Percentiles rank a stretch among this genome's conserved stretches.
Evolutionary conservation across 2,113 vertebrate genomes (phyloP).

Genomic region (Crotalus viridis): DNA sequence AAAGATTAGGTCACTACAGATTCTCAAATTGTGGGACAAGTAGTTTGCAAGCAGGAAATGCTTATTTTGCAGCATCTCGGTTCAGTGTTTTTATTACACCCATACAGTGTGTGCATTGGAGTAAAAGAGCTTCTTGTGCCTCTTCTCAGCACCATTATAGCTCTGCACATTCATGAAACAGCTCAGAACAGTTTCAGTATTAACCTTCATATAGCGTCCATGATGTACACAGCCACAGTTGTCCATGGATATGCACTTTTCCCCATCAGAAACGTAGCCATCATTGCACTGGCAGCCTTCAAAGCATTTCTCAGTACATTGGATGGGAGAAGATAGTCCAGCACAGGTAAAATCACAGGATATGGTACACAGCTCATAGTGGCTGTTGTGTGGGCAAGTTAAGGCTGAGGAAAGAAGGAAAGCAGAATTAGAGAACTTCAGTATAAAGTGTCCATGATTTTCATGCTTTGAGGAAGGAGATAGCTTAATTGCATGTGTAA

Average conservation of each 20-base stretch:
- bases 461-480: not conserved
- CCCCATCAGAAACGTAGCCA: conserved; percentile 67
- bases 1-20: not conserved
- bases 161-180: not conserved
- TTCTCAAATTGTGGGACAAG: not conserved
- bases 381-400: conserved; percentile 67
- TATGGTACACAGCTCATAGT: conserved; percentile 70
- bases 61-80: not conserved
- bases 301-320: conserved; percentile 55
- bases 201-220: conserved; percentile 58
- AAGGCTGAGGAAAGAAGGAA: conserved; percentile 47
- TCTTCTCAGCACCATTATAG: not conserved
- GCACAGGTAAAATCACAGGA: conserved; percentile 69
- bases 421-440: not conserved
- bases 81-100: not conserved
- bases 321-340: conserved; percentile 55
- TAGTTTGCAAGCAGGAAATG: not conserved
- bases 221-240: conserved; percentile 69
- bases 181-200: not conserved
- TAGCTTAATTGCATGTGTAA: not conserved
- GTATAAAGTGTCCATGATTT: not conserved
- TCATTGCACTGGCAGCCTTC: conserved; percentile 75
- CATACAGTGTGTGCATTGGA: not conserved
- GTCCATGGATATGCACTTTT: conserved; percentile 61
- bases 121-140: not conserved